Evolutionary conservation across 30 jellyfish, hydroid and myxozoan species (phyloP).

Genomic region (Rhopilema esculentum): DNA sequence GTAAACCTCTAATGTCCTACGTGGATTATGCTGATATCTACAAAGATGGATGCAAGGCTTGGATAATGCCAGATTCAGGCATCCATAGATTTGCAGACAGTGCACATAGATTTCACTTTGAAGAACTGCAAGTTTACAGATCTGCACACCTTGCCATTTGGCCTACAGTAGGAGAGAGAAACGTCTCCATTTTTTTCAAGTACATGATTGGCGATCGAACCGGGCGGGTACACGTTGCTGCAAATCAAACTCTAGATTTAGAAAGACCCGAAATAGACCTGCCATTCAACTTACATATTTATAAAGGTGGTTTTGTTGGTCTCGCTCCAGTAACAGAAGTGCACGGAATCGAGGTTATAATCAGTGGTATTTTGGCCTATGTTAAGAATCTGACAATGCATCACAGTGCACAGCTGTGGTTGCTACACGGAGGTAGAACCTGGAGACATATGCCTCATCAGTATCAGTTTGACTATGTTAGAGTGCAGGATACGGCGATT

Average conservation of each 20-base stretch:
- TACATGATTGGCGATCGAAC: constrained; percentile 77
- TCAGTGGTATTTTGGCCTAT: constrained; percentile 70
- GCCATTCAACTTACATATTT: constrained; percentile 62
- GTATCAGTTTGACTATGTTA: constrained; percentile 52
- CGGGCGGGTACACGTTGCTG: constrained; percentile 79
- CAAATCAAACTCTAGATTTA: constrained; percentile 61
- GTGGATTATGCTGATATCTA: constrained; percentile 48
- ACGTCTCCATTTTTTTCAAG: constrained; percentile 62
- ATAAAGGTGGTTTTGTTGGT: constrained; percentile 69
- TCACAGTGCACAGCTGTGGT: constrained; percentile 65
- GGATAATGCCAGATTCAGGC: constrained; percentile 81
- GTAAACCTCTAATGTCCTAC: constrained; percentile 59
- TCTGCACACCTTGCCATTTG: constrained; percentile 69
- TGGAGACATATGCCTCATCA: constrained; percentile 26
- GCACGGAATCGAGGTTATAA: constrained; percentile 61
- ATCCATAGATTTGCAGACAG: constrained; percentile 65
- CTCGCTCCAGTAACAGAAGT: constrained; percentile 71
- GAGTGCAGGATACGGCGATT: constrained; percentile 73
- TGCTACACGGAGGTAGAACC: constrained; percentile 77
- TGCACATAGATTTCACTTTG: constrained; percentile 58
- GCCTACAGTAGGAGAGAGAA: constrained; percentile 46
- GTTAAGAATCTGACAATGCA: constrained; percentile 64
- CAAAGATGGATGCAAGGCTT: constrained; percentile 74
- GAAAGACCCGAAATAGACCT: constrained; percentile 65
- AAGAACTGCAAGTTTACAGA: constrained; percentile 68